A percentile compares a stretch with the other conserved stretches of the same genome.
phyloP scores from a whole-genome alignment of 2,797 vertebrate species.

The Sphenopsis melanotis region DNA sequence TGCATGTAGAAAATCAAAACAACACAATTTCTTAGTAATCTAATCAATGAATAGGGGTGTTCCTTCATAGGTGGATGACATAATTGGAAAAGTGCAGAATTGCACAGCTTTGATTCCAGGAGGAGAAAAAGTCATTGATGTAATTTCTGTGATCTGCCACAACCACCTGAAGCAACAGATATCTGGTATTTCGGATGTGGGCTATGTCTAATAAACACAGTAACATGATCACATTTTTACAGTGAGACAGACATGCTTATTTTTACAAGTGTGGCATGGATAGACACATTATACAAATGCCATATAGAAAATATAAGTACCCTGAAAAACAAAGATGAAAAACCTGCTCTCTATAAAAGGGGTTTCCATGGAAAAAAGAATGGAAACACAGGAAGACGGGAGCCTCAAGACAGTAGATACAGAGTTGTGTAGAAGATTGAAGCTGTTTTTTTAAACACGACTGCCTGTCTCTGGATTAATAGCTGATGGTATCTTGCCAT shows the following conservation, averaged over 20 bases:
- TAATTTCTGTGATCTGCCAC: neutral
- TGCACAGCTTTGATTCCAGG: neutral
- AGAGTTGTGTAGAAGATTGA: neutral
- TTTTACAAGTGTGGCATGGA: neutral
- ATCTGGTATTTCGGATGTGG: neutral
- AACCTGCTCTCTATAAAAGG: neutral
- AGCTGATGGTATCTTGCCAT: neutral
- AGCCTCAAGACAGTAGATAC: neutral
- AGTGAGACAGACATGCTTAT: neutral
- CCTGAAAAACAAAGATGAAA: neutral
- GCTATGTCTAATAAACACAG: neutral
- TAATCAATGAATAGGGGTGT: neutral
- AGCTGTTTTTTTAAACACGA: neutral
- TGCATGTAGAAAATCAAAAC: neutral
- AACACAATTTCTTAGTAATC: neutral
- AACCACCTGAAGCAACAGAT: neutral
- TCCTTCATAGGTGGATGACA: neutral
- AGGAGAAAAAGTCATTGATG: neutral
- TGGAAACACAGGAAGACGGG: neutral
- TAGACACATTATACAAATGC: neutral
- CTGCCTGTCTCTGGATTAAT: neutral
- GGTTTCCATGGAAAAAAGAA: neutral
- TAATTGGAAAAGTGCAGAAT: neutral
- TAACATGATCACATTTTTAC: neutral
- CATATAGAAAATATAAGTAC: neutral